Base-by-base conservation (phyloP, 2,888 invertebrate genomes). In the Tinea trinotella region DNA sequence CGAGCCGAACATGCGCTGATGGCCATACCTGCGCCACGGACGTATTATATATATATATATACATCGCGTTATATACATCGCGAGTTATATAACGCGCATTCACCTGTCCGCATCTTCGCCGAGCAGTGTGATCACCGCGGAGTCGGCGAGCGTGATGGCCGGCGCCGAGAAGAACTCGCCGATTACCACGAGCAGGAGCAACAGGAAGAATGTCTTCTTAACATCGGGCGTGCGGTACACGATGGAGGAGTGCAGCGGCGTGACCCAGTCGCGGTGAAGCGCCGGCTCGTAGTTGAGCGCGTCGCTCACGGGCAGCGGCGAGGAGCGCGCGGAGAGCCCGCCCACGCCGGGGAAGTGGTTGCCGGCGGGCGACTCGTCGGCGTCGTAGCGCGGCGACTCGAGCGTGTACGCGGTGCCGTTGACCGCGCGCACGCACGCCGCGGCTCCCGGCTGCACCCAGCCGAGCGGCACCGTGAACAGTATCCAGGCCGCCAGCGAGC, bases 111-210 rank as follows among this genome's bases (percentile, higher is more conserved):
- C 92, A 68, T 94, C 95, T 68, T 96, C 96, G 0, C 96, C 97
- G 0, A 98, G 89, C 59, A 96, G 87, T 2, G 94, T 94, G 58
- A 97, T 93, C 40, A 95, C 96, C 4, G 96, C 96, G 0, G 95
- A 94, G 75, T 97, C 97, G 0, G 98, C 98, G 53, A 99, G 86
- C 0, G 98, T 97, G 61, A 98, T 93, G 34, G 98, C 97, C 0
- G 98, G 98, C 0, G 98, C 96, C 64, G 95, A 94, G 82, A 99
- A 98, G 87, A 99, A 99, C 83, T 99, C 99, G 0, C 99, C 99
- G 55, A 99, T 93, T 20, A 98, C 91, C 10, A 99, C 95, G 54
- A 99, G 88, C 48, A 99, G 86, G 54, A 99, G 86, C 36, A 99
- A 88, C 34, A 99, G 88, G 79, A 99, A 96, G 88, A 99, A 99